Conservation (phyloP, 2,797 vertebrate genomes). For the Florisuga fusca region DNA sequence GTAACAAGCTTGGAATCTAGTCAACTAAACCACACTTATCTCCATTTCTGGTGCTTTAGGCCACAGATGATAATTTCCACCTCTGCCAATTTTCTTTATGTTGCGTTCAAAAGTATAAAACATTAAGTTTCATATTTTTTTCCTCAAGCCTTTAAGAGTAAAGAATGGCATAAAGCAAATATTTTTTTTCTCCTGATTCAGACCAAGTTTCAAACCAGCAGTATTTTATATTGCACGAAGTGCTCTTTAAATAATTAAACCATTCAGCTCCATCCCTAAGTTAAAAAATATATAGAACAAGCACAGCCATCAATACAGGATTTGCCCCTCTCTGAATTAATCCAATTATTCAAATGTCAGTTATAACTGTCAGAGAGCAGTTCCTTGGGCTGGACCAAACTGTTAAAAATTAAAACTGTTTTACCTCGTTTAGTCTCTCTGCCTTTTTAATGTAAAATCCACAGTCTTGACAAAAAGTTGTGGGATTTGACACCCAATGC, state of each 20-base stretch:
- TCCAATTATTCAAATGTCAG: slow-evolving; percentile 92
- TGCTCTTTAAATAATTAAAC: slow-evolving; percentile 88
- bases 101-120: neutral
- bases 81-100: neutral
- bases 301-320: slow-evolving; percentile 72
- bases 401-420: slow-evolving; percentile 90
- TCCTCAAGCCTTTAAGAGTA: neutral
- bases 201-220: slow-evolving; percentile 8
- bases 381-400: slow-evolving; percentile 83
- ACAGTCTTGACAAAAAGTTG: slow-evolving; percentile 86
- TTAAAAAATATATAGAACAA: slow-evolving; percentile 79
- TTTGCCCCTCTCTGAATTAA: slow-evolving; percentile 85
- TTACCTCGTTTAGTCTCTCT: slow-evolving; percentile 88
- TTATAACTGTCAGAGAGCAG: slow-evolving; percentile 86
- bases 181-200: slow-evolving; percentile 43
- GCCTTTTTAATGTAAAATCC: slow-evolving; percentile 87
- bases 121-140: neutral
- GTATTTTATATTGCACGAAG: slow-evolving; percentile 75
- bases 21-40: neutral
- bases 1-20: neutral
- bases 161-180: slow-evolving; percentile 44
- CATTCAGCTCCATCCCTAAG: slow-evolving; percentile 76
- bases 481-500: slow-evolving; percentile 89
- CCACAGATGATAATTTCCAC: neutral
- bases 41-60: neutral